Evolutionary conservation across 2,888 invertebrate genomes (phyloP).

Genomic region (Stramonita haemastoma): DNA sequence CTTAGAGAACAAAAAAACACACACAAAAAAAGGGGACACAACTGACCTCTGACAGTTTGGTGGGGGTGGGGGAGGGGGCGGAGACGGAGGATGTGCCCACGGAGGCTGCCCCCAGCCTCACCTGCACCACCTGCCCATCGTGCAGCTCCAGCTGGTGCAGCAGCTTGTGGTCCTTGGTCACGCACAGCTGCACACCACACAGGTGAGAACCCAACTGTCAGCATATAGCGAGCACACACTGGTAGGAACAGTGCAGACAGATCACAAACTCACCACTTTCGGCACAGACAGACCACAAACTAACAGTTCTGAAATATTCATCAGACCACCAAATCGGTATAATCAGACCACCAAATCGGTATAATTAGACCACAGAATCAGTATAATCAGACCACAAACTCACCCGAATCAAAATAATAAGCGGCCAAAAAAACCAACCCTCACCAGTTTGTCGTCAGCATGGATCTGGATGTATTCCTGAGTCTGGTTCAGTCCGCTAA

Average conservation of each 20-base stretch:
- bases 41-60: conserved; percentile 46
- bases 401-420: too few relatives aligned
- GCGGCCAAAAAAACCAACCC: conserved; percentile 30
- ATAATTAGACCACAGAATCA: too few relatives aligned
- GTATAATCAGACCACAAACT: too few relatives aligned
- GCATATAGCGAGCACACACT: not conserved
- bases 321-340: conserved; percentile 63
- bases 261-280: not conserved
- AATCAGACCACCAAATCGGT: too few relatives aligned
- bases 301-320: not conserved
- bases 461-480: conserved; percentile 75
- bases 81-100: conserved; percentile 45
- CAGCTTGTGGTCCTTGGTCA: conserved; percentile 76
- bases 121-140: conserved; percentile 72
- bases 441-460: conserved; percentile 75
- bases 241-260: not conserved
- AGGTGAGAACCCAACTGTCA: conserved; percentile 46
- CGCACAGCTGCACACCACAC: conserved; percentile 62
- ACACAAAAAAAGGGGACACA: too few relatives aligned
- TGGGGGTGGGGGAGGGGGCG: conserved; percentile 53
- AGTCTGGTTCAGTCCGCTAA: conserved; percentile 70
- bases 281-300: not conserved
- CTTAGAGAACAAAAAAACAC: too few relatives aligned
- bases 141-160: conserved; percentile 76
- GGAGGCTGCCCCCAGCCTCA: conserved; percentile 58